phyloP scores from a whole-genome alignment of 2,797 vertebrate genomes.

The Sebastes iracundus region DNA sequence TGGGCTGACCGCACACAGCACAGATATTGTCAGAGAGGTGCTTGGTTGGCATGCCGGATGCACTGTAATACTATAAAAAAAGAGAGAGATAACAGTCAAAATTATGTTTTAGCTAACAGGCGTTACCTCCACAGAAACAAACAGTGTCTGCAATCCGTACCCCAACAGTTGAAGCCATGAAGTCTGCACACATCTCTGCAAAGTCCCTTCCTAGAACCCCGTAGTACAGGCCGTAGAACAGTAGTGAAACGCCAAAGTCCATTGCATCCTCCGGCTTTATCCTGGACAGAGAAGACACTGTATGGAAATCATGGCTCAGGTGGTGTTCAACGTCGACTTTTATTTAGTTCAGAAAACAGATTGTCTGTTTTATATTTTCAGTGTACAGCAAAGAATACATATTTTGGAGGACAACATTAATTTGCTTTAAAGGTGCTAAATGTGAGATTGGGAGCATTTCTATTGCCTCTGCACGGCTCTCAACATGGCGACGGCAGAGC shows the following conservation, averaged over 20 bases:
- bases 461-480: too few relatives aligned
- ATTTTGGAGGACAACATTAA: neutral
- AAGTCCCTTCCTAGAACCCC: conserved; percentile 97
- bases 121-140: neutral
- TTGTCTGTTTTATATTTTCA: neutral
- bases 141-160: conserved; percentile 65
- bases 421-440: neutral
- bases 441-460: too few relatives aligned
- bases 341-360: neutral
- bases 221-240: conserved; percentile 98
- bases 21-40: conserved; percentile 97
- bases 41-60: conserved; percentile 97
- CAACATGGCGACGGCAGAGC: too few relatives aligned
- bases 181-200: conserved; percentile 98
- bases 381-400: neutral
- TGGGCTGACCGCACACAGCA: conserved; percentile 96
- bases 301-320: neutral
- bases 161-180: conserved; percentile 98
- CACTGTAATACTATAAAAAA: conserved; percentile 91
- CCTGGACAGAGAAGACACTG: conserved; percentile 71
- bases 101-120: neutral
- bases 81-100: neutral
- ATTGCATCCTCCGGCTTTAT: conserved; percentile 98
- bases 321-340: neutral
- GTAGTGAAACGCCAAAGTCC: conserved; percentile 97